Evolutionary conservation across 1,140 invertebrate genomes (phyloP).

Genomic region (Microvelia longipes): DNA sequence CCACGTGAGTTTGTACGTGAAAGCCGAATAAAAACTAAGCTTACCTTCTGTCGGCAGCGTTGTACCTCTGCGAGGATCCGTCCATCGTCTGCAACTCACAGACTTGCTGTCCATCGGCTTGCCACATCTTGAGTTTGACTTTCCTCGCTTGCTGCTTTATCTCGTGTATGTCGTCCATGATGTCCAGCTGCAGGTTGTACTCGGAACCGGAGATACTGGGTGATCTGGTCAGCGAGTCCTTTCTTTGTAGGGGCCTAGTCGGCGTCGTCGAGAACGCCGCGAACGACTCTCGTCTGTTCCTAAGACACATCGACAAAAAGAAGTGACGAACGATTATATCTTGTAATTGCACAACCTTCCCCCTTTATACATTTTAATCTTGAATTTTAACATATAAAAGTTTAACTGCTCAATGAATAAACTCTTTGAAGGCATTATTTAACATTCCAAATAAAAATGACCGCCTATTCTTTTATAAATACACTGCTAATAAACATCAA

Average conservation of each 20-base stretch:
- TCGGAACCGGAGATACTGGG: conserved; percentile 55
- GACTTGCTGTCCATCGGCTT: conserved; percentile 53
- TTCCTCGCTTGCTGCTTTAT: conserved; percentile 55
- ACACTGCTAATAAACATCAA: too few species aligned
- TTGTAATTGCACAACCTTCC: too few species aligned
- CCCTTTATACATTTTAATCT: too few species aligned
- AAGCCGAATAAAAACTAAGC: too few species aligned
- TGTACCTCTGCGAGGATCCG: conserved; percentile 29
- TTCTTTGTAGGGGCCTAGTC: conserved; percentile 12
- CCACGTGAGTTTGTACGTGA: too few species aligned
- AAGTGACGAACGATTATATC: too few species aligned
- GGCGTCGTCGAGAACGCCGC: conserved; percentile 43
- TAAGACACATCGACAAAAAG: too few species aligned
- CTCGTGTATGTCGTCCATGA: conserved; percentile 63
- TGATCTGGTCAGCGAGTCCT: conserved; percentile 31
- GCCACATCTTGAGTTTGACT: conserved; percentile 66
- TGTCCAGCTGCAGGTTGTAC: conserved; percentile 65
- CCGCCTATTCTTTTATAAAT: too few species aligned
- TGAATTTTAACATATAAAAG: too few species aligned
- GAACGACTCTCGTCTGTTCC: conserved; percentile 58
- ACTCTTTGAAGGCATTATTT: too few species aligned
- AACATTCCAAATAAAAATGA: too few species aligned
- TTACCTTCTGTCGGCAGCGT: background rate
- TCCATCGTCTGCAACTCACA: conserved; percentile 63
- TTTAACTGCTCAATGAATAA: too few species aligned